These are phyloP conservation scores for Chamaetylas fuelleborni DNA, from an alignment of 2,113 vertebrate genomes.

Conservation along the genomic window DNA sequence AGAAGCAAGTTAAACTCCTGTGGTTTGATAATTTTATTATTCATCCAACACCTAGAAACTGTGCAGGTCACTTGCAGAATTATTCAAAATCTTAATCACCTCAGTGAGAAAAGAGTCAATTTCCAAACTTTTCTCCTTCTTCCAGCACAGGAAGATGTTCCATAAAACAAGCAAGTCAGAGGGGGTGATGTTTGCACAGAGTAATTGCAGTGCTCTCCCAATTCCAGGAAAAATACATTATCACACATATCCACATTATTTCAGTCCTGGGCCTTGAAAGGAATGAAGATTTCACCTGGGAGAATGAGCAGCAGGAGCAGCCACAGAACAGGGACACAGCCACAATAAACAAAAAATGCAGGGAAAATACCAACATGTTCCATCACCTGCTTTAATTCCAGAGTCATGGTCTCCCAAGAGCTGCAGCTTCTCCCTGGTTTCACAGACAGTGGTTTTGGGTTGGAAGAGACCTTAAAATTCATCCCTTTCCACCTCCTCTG, in stretches of 20 bases:
- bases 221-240: not conserved
- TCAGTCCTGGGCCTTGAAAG: not conserved
- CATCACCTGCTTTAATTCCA: not conserved
- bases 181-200: not conserved
- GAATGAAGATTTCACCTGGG: not conserved
- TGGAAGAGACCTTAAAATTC: not conserved
- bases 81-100: not conserved
- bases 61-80: not conserved
- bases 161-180: not conserved
- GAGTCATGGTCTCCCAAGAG: not conserved
- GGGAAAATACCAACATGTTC: not conserved
- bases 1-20: not conserved
- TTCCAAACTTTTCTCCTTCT: not conserved
- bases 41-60: not conserved
- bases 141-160: not conserved
- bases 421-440: not conserved
- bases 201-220: not conserved
- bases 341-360: not conserved
- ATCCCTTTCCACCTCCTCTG: not conserved
- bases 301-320: not conserved
- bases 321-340: not conserved
- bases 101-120: not conserved
- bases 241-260: not conserved
- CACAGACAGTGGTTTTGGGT: not conserved
- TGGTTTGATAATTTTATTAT: not conserved